Evolutionary conservation across 2,113 vertebrate species (phyloP).

Genomic region (Tautogolabrus adspersus): DNA sequence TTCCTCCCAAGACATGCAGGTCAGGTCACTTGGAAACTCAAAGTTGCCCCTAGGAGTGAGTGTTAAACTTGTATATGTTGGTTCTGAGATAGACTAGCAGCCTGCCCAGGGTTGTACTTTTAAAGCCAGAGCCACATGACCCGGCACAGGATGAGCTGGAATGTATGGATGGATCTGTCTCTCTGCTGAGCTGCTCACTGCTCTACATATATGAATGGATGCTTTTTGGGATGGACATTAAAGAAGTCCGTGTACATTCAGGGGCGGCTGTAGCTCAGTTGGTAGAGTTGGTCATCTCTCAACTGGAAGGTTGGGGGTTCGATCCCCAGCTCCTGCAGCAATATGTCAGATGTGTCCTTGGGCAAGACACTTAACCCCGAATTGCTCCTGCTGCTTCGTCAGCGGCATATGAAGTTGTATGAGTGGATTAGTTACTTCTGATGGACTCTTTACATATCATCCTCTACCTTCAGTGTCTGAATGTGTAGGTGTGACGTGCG

Average conservation of each 20-base stretch:
- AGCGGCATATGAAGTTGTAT: no score
- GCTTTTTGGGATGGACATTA: background rate
- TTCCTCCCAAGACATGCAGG: background rate
- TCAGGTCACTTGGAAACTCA: slow-evolving; percentile 8
- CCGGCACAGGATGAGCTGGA: background rate
- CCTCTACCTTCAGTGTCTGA: no score
- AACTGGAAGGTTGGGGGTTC: no score
- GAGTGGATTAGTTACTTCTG: no score
- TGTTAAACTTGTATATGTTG: background rate
- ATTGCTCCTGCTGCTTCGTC: no score
- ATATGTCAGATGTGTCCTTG: no score
- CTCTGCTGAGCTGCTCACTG: background rate
- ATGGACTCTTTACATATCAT: no score
- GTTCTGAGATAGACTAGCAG: background rate
- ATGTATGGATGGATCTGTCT: background rate
- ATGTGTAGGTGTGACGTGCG: no score
- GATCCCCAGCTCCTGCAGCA: no score
- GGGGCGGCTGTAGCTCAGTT: no score
- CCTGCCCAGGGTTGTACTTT: background rate
- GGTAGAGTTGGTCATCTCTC: no score
- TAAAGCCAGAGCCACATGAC: background rate
- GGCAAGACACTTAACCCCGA: no score
- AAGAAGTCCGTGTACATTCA: background rate
- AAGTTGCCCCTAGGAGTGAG: background rate
- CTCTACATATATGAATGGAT: background rate